Base-by-base conservation (phyloP, 2,888 invertebrate genomes). In the Trissoscelio sp. region DNA sequence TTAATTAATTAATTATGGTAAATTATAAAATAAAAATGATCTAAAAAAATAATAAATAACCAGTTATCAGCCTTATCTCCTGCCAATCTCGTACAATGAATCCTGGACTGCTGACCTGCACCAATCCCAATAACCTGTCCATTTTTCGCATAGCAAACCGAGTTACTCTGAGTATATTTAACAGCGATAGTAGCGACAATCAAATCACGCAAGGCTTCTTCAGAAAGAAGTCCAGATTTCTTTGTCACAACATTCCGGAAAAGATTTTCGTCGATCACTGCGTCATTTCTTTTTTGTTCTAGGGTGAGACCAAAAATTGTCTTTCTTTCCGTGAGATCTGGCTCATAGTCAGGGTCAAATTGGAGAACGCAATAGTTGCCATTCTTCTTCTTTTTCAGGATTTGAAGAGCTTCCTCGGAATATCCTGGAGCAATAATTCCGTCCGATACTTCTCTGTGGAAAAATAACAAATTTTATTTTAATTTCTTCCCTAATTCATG, bases 111-210 rank as follows among this genome's bases (percentile, higher is more conserved):
- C 90, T 99, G 99, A 0, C 99, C 99, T n/a, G 99, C 99, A 24
- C 99, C 99, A 87, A 98, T 98, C 14, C 99, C 99, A 87, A 99
- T 95, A 11, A 97, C 96, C 93, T 97, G 95, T 2, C 98, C 98
- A 91, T 98, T 96, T 86, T 95, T 95, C 0, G 99, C 98, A 88
- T 96, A 99, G 90, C 99, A 99, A 0, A 99, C 99, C 0, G 98
- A 99, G 92, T 99, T 99, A 87, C 99, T 99, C 92, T 99, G 99
- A 0, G 99, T 98, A 90, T 98, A 99, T 91, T 99, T 99, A 16
- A 99, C 93, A 0, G 99, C 97, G 79, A 99, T 97, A 0, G 98
- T 98, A 0, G 99, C 99, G 0, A 99, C 97, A 48, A 97, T 96
- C 20, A 99, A 93, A 91, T 99, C 99, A 67, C 98, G 94, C 2